These are phyloP conservation scores for Diplodus sargus DNA, from an alignment of 2,797 vertebrate genomes.

Conservation along the genomic window DNA sequence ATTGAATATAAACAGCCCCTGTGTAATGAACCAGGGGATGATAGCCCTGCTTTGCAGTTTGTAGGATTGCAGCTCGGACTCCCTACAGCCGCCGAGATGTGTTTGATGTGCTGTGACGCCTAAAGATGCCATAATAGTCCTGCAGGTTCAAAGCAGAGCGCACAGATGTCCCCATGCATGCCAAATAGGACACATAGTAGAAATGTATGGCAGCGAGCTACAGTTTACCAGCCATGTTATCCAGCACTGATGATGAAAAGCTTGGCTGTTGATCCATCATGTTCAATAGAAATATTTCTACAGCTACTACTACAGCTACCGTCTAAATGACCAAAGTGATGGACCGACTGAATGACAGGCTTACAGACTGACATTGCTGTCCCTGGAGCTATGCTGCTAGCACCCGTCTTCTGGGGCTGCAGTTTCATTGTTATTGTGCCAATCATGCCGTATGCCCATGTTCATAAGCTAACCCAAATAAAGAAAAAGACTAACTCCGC, in stretches of 20 bases:
- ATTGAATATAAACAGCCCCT: conserved; percentile 24
- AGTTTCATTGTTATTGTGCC: not conserved
- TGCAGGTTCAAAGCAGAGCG: conserved; percentile 53
- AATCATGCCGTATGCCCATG: not conserved
- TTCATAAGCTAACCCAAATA: not conserved
- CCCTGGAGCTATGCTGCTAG: not conserved
- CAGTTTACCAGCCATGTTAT: conserved; percentile 19
- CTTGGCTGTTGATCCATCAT: conserved; percentile 23
- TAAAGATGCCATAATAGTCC: conserved; percentile 48
- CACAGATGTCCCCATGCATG: conserved; percentile 33
- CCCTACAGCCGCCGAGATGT: conserved; percentile 31
- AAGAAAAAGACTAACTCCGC: not conserved
- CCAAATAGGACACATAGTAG: conserved; percentile 5
- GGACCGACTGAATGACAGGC: too few species aligned
- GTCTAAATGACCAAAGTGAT: conserved; percentile 5
- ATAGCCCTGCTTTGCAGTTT: conserved; percentile 44
- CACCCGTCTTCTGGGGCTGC: not conserved
- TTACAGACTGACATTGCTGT: too few species aligned
- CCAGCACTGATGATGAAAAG: conserved; percentile 23
- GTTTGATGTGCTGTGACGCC: conserved; percentile 63
- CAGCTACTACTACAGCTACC: not conserved
- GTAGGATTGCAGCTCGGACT: conserved; percentile 46
- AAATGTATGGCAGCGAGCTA: conserved; percentile 5
- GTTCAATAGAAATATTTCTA: conserved; percentile 18
- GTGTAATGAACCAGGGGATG: conserved; percentile 60